Percentiles rank a stretch among this genome's conserved stretches.
phyloP scores from a whole-genome alignment of 2,888 invertebrate species.

The Calameuta idolon region DNA sequence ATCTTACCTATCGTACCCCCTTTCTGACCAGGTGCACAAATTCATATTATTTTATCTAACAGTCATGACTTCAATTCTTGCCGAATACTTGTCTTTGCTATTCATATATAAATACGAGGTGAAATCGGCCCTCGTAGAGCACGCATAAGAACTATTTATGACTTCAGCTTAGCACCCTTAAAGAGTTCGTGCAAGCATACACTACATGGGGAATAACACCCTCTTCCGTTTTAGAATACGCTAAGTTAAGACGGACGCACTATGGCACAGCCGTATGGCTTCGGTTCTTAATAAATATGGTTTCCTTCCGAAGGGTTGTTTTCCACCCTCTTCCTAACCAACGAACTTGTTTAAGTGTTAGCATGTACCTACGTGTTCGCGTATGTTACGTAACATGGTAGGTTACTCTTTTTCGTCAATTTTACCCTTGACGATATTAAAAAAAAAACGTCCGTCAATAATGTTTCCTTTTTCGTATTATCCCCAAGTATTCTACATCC shows the following conservation, averaged over 20 bases:
- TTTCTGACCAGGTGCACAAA: not conserved
- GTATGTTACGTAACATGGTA: not conserved
- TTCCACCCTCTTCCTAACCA: not conserved
- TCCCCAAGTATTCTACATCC: not conserved
- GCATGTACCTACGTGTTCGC: not conserved
- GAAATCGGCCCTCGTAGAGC: not conserved
- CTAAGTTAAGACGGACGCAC: slow-evolving; percentile 20
- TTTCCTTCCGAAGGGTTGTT: slow-evolving; percentile 39
- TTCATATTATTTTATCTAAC: not conserved
- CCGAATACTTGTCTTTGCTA: not conserved
- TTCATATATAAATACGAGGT: not conserved
- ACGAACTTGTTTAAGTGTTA: not conserved
- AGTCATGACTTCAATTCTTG: not conserved
- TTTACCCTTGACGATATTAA: not conserved
- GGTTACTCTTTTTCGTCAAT: not conserved
- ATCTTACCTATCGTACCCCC: not conserved
- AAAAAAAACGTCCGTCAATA: not conserved
- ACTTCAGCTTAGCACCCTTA: not conserved
- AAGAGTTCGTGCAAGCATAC: not conserved
- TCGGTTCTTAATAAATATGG: slow-evolving; percentile 58
- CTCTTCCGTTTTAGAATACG: not conserved
- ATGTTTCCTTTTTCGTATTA: not conserved
- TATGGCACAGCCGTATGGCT: slow-evolving; percentile 37
- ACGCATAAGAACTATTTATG: not conserved
- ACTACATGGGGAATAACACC: not conserved